Evolutionary conservation across 2,797 vertebrate genomes (phyloP).

Genomic region (Sphenodon punctatus): DNA sequence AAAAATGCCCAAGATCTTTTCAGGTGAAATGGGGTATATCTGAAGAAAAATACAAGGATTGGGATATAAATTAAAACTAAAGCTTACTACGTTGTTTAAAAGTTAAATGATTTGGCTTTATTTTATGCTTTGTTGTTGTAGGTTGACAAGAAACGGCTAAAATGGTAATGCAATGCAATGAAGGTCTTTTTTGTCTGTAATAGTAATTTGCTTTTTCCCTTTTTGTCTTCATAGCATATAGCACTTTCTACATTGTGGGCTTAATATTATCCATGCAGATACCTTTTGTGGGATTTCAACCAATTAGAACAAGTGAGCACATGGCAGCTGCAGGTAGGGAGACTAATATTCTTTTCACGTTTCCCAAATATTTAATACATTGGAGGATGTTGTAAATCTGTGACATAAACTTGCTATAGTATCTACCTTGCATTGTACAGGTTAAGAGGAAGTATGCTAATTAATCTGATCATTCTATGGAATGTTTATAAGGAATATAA

Average conservation of each 20-base stretch:
- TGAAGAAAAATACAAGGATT: neutral
- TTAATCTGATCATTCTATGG: neutral
- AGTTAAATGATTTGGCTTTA: neutral
- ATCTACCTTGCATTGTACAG: neutral
- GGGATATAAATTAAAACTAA: neutral
- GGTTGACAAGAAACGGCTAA: neutral
- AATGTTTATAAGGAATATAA: too few relatives aligned
- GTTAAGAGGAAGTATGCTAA: neutral
- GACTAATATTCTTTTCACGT: neutral
- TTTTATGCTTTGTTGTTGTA: neutral
- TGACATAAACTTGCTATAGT: fast-evolving
- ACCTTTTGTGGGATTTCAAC: constrained; percentile 98
- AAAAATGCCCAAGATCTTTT: neutral
- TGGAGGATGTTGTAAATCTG: neutral
- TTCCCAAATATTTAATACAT: neutral
- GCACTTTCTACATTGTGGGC: constrained; percentile 97
- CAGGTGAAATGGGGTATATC: neutral
- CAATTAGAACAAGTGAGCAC: constrained; percentile 98
- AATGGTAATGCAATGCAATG: neutral
- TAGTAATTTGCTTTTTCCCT: constrained; percentile 27
- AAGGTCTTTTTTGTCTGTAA: neutral
- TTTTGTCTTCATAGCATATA: constrained; percentile 86
- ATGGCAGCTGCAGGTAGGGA: constrained; percentile 94
- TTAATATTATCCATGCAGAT: constrained; percentile 98
- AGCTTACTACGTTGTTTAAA: too few relatives aligned